Percentiles rank a stretch among this genome's conserved stretches.
These are phyloP conservation scores for Brachionus asplanchnoidis DNA, from an alignment of 1,140 invertebrate species.

Conservation along the genomic window DNA sequence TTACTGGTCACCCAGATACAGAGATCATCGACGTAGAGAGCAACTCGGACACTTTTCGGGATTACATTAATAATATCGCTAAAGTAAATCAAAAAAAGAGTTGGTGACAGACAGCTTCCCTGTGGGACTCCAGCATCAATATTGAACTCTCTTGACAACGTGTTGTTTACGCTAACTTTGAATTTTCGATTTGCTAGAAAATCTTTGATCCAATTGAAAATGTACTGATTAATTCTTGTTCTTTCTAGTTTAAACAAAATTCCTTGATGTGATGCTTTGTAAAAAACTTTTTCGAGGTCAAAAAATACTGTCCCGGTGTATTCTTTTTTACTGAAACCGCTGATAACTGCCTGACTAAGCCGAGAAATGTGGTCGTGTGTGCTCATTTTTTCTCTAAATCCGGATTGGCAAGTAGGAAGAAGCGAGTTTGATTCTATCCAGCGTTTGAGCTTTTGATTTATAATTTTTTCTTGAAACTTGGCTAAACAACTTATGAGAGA, in stretches of 20 bases:
- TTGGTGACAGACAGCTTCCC: not conserved
- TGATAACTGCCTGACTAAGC: not conserved
- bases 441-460: not conserved
- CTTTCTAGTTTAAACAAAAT: not conserved
- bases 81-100: not conserved
- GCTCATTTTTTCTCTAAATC: too few relatives aligned
- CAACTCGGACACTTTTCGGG: not conserved
- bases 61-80: not conserved
- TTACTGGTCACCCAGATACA: not conserved
- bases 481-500: conserved; percentile 21
- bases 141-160: not conserved
- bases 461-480: not conserved
- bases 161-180: not conserved
- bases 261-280: not conserved
- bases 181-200: not conserved
- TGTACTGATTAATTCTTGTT: not conserved
- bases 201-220: not conserved
- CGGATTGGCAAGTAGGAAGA: too few relatives aligned
- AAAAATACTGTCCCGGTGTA: not conserved
- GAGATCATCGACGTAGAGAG: not conserved
- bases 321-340: not conserved
- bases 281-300: conserved; percentile 19
- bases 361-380: not conserved
- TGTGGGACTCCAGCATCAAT: not conserved
- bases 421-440: too few relatives aligned